Evolutionary conservation across 2,888 invertebrate genomes (phyloP), one percentile per base, ranked within the genome.

Genomic region (Watsonalla cultraria): DNA sequence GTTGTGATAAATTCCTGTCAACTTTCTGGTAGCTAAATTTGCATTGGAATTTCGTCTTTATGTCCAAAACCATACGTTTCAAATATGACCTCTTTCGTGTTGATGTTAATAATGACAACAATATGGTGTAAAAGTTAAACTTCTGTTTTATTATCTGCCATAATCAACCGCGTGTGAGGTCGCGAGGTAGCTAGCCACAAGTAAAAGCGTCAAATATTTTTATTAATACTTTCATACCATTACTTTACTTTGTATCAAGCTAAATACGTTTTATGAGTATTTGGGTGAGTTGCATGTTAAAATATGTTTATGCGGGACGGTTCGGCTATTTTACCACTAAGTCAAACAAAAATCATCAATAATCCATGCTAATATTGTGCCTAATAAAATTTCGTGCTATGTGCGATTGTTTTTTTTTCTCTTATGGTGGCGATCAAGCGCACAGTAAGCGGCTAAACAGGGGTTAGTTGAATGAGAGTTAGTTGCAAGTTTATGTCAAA

Each of bases 1-100:
- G 76, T 74, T 60, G 66, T 62, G 59, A 59, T 63, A 64, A 66
- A 63, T 54, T 49, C 49, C 39, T 9, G 14, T 37, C 14, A 49
- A 48, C 47, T 8, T 48, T 35, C 7, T 35, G 34, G 11, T 7
- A 42, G 42, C 11, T 8, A 11, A 42, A 42, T 42, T 5, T 42
- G 42, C 8, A 42, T 42, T 42, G 8, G 11, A 11, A 42, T 42
- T 42, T 42, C 42, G 11, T 42, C 9, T 42, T 42, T 42, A 42
- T 42, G 11, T 5, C 8, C 11, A 42, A 11, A 11, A 11, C 1
- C 42, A 42, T 11, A 42, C 8, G 42, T 42, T 11, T 42, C 11
- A 42, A 11, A 11, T 42, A 11, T 11, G 42, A 5, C 4, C 11
- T 8, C 5, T 8, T 11, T 42, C 11, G 5, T 11, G 5, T 11